Evolutionary conservation across 2,113 vertebrate genomes (phyloP).

Genomic region (Cyanoliseus patagonus): DNA sequence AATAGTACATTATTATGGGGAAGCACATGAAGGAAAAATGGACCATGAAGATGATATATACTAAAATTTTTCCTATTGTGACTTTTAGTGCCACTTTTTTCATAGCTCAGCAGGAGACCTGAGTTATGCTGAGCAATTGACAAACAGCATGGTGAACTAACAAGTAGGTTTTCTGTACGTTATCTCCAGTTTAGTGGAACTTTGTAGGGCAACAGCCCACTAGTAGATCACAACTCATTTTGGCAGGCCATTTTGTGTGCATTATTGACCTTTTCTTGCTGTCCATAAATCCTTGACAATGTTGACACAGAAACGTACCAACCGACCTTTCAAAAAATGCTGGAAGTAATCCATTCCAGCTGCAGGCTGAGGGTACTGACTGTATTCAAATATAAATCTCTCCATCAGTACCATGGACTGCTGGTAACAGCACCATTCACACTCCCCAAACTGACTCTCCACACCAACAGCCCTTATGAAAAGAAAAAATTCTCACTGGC

Average conservation of each 20-base stretch:
- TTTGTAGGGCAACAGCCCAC: constrained; percentile 34
- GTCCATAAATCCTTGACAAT: constrained; percentile 64
- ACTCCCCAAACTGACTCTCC: not conserved
- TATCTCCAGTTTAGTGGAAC: constrained; percentile 19
- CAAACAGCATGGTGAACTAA: not conserved
- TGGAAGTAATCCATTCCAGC: constrained; percentile 69
- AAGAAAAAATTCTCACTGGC: not conserved
- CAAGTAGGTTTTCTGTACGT: constrained; percentile 13
- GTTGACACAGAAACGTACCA: constrained; percentile 54
- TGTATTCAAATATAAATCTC: constrained; percentile 62
- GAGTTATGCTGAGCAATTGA: not conserved
- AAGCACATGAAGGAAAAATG: constrained; percentile 10
- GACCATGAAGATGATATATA: not conserved
- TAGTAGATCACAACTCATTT: constrained; percentile 59
- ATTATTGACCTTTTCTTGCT: constrained; percentile 69
- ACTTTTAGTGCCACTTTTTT: constrained; percentile 15
- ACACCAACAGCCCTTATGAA: not conserved
- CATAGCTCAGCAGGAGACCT: not conserved
- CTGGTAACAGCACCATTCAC: constrained; percentile 10
- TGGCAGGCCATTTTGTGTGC: constrained; percentile 63
- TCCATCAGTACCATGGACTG: constrained; percentile 56
- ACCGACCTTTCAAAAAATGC: constrained; percentile 67
- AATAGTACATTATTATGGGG: not conserved
- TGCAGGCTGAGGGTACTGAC: constrained; percentile 59
- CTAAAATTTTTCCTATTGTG: not conserved